Percentiles rank a stretch among this genome's conserved stretches.
Evolutionary conservation across 2,888 invertebrate species (phyloP).

Genomic region (Germaria angustata): DNA sequence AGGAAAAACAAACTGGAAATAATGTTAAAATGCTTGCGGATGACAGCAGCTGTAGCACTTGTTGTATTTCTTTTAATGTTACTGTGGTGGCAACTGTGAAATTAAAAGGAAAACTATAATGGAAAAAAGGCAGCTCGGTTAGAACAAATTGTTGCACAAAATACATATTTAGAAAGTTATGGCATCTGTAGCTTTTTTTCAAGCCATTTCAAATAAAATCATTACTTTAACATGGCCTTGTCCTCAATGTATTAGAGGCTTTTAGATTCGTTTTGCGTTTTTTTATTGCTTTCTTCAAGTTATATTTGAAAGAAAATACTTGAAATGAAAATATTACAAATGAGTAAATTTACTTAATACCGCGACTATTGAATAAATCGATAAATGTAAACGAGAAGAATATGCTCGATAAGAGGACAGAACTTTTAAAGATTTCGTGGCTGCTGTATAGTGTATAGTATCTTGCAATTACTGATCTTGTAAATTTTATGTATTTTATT

Average conservation of each 20-base stretch:
- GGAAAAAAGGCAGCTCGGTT: neutral
- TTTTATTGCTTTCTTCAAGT: conserved; percentile 39
- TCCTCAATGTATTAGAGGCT: conserved; percentile 57
- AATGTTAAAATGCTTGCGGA: conserved; percentile 56
- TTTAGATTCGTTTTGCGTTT: conserved; percentile 26
- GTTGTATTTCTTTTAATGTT: conserved; percentile 33
- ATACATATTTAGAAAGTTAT: conserved; percentile 43
- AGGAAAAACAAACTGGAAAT: conserved; percentile 48
- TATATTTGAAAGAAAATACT: conserved; percentile 17
- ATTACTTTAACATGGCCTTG: conserved; percentile 65
- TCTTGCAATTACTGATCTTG: too few species aligned
- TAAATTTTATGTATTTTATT: too few species aligned
- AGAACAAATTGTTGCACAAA: conserved; percentile 48
- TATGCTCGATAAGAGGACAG: too few species aligned
- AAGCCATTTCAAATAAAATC: conserved; percentile 59
- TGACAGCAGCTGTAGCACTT: conserved; percentile 56
- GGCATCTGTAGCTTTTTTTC: conserved; percentile 32
- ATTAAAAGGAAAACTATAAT: neutral
- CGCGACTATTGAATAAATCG: conserved; percentile 49
- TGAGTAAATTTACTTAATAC: conserved; percentile 36
- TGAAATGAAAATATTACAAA: conserved; percentile 18
- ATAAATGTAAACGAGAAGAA: conserved; percentile 55
- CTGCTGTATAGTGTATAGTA: too few species aligned
- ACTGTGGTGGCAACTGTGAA: conserved; percentile 29
- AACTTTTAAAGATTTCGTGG: too few species aligned